Evolutionary conservation across 2,113 vertebrate species (phyloP), one percentile per base, ranked within the genome.

Genomic region (Oreochromis spilurus): DNA sequence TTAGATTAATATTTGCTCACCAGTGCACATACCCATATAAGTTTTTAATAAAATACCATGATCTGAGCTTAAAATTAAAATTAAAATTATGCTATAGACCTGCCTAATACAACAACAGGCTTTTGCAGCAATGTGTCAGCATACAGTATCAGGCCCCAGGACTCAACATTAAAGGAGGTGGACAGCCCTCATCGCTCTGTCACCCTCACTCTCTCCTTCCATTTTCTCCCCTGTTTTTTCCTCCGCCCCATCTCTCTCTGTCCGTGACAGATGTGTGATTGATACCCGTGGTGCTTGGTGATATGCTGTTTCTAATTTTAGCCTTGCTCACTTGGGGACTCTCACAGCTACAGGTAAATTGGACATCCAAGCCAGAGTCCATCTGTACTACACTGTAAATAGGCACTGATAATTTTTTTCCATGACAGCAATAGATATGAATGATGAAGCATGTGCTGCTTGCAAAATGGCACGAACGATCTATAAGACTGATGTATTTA

Each of bases 261-360:
- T 88, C 79, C 43, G 14, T 92, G 90, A 94, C 95, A 93, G 91
- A 92, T 92, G 48, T 81, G 90, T 94, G 94, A 95, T 95, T 94
- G 95, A 95, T 96, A 90, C 82, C 87, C 55, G 26, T 57, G 90
- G 82, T 84, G 84, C 88, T 43, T 83, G 91, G 84, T 91, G 90
- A 93, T 91, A 90, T 79, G 82, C 89, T 82, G 87, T 57, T 91
- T 93, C 96, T 95, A 96, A 95, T 91, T 96, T 96, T 96, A 95
- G 95, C 87, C 70, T 21, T 9, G 77, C 86, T 90, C 87, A 58
- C 90, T 84, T 57, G 86, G 82, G 88, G 87, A 93, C 82, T 87
- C 84, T 85, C 82, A 21, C 62, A 91, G 91, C 92, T 93, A 93
- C 90, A 95, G 94, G 95, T 96, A 92, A 94, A 96, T 91, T 90